Base-by-base conservation (phyloP, 2,797 vertebrate species). In the Centroberyx gerrardi region DNA sequence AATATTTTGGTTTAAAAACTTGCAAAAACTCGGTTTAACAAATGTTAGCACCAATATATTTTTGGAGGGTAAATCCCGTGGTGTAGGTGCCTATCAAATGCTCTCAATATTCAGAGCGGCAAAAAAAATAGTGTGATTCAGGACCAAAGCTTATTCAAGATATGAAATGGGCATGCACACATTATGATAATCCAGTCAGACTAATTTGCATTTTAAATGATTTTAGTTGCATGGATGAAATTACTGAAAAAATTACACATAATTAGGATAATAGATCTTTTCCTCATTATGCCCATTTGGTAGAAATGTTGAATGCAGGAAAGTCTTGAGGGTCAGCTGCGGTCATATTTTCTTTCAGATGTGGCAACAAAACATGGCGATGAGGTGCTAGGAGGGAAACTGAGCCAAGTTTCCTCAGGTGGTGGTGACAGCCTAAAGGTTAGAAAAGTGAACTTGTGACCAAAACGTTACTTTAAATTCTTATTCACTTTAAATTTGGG, bases 201-300 rank as follows among this genome's bases (percentile, higher is more conserved):
- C 62, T 61, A 8, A 61, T 59, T 56, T 55, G 52, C 52, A 58
- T 38, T 48, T 56, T 18, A 65, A 51, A 49, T 31, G 10, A 1
- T 40, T 59, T 49, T 48, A 5, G n/a, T 55, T 49, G 42, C 12
- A 63, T 63, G 33, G 33, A 72, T 46, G 38, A 38, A 36, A 27
- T 72, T 28, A 64, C 13, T 48, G 40, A 18, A 61, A 59, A 71
- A 62, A 6, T 22, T 22, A 33, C 36, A 44, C 38, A 46, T 27
- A 72, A 63, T 56, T 56, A 36, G 61, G 18, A 31, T 13, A 28
- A 48, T 22, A 56, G 3, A 55, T 62, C 28, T 4, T 22, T 28
- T 52, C 22, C 31, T 71, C 36, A 31, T n/a, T 33, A 40, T 31
- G 33, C 15, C 10, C 1, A 42, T 31, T 27, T 53, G 33, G 18